These are phyloP conservation scores for Caenorhabditis becei DNA, from an alignment of 2,888 invertebrate genomes.

Conservation along the genomic window DNA sequence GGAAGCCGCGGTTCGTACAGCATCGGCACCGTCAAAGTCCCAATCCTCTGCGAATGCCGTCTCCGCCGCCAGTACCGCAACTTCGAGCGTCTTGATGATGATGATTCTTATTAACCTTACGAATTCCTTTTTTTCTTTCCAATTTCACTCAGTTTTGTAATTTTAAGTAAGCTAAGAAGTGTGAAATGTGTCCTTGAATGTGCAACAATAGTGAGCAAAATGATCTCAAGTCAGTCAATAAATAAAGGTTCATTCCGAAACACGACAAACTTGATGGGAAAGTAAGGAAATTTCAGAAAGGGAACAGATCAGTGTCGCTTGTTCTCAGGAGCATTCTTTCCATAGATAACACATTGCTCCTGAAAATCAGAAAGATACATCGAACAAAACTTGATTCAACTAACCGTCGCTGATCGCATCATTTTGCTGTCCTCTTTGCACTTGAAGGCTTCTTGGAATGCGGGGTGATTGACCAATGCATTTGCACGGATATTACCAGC, in stretches of 20 bases:
- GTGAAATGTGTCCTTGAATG: too few species aligned
- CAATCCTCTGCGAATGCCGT: constrained; percentile 48
- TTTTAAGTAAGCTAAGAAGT: too few species aligned
- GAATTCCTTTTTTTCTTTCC: neutral
- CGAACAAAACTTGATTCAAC: too few species aligned
- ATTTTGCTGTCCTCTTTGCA: constrained; percentile 27
- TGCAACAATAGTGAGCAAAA: too few species aligned
- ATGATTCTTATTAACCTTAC: neutral
- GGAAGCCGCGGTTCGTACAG: neutral
- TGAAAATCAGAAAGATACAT: neutral
- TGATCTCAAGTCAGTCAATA: too few species aligned
- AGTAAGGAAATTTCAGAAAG: too few species aligned
- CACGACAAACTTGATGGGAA: neutral
- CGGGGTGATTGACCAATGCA: constrained; percentile 18
- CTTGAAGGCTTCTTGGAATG: constrained; percentile 29
- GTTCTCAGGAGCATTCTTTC: neutral
- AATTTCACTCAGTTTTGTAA: too few species aligned
- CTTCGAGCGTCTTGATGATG: constrained; percentile 13
- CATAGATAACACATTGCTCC: constrained; percentile 27
- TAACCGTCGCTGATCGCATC: constrained; percentile 21
- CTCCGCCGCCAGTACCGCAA: constrained; percentile 41
- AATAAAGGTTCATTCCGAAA: too few species aligned
- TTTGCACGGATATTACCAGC: constrained; percentile 2
- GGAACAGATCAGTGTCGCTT: too few species aligned
- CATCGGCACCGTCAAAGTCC: constrained; percentile 27